Base-by-base conservation (phyloP, 2,797 vertebrate genomes). In the Chaunax sp. region DNA sequence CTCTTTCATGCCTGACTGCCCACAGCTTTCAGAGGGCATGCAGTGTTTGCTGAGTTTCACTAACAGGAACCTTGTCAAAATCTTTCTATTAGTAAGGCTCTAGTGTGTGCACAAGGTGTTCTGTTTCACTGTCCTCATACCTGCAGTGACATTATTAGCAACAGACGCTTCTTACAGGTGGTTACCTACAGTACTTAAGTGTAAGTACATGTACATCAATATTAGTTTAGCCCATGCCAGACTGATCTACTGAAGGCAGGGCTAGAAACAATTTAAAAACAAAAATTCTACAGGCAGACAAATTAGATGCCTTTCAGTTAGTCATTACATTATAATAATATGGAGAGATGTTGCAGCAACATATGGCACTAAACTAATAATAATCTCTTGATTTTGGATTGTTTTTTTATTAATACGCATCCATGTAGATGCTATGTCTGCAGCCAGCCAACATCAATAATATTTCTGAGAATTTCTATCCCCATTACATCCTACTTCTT, bases 1-100 rank as follows among this genome's bases (percentile, higher is more conserved):
- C 47, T 83, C 66, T 80, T 82, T 86, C 85, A 85, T 63, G 75
- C 68, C 71, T 72, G 72, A 54, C 82, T 90, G 84, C 74, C 71
- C 88, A 84, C 50, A 37, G 69, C 65, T 78, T 19, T 84, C 62
- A 62, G 83, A 82, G 85, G 58, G 28, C 28, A 30, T 30, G 67
- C 46, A 30, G 37, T 74, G 57, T 60, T 55, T 63, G 45, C 64
- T 53, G 67, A 77, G 66, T 33, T 84, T 9, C 54, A 57, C 33
- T 68, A 60, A 84, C 74, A 54, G 80, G 67, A 86, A 69, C 63
- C 73, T 20, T 77, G 78, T 51, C 67, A 60, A 77, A 52, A 25
- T 38, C 40, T 19, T 35, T 71, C 44, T 55, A 68, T 75, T 57
- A 62, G 52, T 45, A 12, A 40, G 25, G 20, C 18, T 62, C 12